Conservation (phyloP, 2,888 invertebrate genomes). For the Sipha maydis region DNA sequence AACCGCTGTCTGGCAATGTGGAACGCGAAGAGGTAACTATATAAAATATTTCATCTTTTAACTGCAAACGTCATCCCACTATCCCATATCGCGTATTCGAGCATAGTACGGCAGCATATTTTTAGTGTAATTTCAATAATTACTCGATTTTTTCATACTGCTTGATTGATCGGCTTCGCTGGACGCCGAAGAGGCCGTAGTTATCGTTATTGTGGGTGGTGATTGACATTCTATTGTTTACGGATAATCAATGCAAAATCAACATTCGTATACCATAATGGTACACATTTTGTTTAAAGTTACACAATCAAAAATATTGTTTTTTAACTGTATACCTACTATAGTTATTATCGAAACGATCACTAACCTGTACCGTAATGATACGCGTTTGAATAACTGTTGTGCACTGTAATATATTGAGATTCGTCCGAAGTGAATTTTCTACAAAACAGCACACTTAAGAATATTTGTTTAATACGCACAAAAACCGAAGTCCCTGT, state of each 20-base stretch:
- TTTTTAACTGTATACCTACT: not conserved
- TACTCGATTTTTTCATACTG: not conserved
- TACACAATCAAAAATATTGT: no score
- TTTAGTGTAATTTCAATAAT: not conserved
- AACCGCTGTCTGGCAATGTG: slow-evolving; percentile 43
- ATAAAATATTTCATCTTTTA: not conserved
- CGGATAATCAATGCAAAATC: no score
- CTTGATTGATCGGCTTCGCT: not conserved
- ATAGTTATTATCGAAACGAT: not conserved
- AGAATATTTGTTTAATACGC: not conserved
- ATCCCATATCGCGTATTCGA: not conserved
- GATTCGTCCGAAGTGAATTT: not conserved
- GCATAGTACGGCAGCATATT: no score
- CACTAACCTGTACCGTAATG: slow-evolving; percentile 17
- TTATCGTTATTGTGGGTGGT: not conserved
- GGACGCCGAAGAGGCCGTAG: not conserved
- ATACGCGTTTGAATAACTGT: not conserved
- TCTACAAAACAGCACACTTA: not conserved
- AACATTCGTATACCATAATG: no score
- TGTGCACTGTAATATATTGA: slow-evolving; percentile 1
- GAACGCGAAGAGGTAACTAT: slow-evolving; percentile 51
- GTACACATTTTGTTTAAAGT: no score
- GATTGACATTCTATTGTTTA: not conserved
- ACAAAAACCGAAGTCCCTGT: not conserved
- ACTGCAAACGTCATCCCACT: not conserved